A percentile compares a stretch with the other conserved stretches of the same genome.
phyloP scores from a whole-genome alignment of 2,113 vertebrate genomes.

The Callipepla californica region DNA sequence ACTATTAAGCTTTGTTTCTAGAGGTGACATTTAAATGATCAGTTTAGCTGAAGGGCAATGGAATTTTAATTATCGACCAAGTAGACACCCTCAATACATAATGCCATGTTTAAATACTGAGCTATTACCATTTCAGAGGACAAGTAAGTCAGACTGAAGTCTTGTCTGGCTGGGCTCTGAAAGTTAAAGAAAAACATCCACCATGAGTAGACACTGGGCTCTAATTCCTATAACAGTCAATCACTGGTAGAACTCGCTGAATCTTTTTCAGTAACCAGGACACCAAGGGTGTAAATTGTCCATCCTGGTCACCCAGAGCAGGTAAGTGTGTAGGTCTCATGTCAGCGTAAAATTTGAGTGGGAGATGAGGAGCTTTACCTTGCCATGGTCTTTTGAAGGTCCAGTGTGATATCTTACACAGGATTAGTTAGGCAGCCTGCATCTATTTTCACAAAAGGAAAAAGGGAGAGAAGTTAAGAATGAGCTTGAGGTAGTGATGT shows the following conservation, averaged over 20 bases:
- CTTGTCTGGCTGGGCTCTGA: background rate
- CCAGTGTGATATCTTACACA: no score
- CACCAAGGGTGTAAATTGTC: background rate
- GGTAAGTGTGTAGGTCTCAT: background rate
- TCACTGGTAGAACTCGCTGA: background rate
- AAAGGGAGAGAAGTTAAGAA: background rate
- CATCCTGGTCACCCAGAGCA: background rate
- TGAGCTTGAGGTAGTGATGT: background rate
- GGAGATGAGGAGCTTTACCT: background rate
- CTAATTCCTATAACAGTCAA: background rate
- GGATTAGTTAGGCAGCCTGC: background rate
- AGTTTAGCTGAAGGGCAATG: background rate
- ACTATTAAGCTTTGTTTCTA: background rate
- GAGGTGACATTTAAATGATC: background rate
- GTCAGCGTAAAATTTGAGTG: background rate
- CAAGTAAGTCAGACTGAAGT: background rate
- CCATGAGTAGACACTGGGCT: background rate
- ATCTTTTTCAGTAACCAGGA: background rate
- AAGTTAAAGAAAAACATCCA: background rate
- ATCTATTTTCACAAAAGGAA: background rate
- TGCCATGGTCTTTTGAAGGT: background rate
- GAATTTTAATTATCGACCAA: conserved; percentile 7
- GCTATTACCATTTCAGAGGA: background rate
- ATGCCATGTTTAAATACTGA: background rate
- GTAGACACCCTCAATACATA: background rate